Conservation (phyloP, 2,888 invertebrate species). For the Rotaria macrura region DNA sequence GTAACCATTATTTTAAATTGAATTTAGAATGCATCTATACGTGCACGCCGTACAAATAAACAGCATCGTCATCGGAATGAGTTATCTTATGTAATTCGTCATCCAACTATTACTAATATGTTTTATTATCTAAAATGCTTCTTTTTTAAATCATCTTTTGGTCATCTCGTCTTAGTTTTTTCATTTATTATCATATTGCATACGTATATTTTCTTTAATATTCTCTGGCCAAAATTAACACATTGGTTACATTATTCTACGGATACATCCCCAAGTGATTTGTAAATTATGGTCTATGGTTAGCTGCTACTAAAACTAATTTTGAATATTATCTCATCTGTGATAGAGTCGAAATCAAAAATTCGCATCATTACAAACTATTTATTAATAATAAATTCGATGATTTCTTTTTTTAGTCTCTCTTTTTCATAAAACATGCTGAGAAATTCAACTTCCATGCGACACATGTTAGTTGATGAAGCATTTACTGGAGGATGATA, state of each 20-base stretch:
- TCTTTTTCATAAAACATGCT: too few relatives aligned
- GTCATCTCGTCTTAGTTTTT: background rate
- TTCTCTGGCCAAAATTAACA: background rate
- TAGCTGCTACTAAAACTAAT: too few relatives aligned
- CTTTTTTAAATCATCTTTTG: background rate
- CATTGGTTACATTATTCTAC: background rate
- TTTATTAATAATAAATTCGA: too few relatives aligned
- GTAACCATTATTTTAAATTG: background rate
- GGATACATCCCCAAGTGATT: too few relatives aligned
- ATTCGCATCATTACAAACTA: too few relatives aligned
- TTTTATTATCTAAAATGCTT: background rate
- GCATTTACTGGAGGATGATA: too few relatives aligned
- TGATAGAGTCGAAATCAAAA: too few relatives aligned
- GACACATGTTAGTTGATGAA: too few relatives aligned
- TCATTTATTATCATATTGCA: background rate
- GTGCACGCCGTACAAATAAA: background rate
- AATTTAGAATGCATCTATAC: background rate
- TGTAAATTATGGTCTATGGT: too few relatives aligned
- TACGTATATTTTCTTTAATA: background rate
- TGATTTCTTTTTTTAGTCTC: too few relatives aligned
- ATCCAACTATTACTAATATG: background rate
- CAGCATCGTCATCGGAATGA: background rate
- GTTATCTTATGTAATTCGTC: background rate
- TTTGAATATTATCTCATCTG: too few relatives aligned
- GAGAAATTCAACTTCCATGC: too few relatives aligned